Evolutionary conservation across 2,113 vertebrate genomes (phyloP), one percentile per base, ranked within the genome.

Genomic region (Piaya cayana): DNA sequence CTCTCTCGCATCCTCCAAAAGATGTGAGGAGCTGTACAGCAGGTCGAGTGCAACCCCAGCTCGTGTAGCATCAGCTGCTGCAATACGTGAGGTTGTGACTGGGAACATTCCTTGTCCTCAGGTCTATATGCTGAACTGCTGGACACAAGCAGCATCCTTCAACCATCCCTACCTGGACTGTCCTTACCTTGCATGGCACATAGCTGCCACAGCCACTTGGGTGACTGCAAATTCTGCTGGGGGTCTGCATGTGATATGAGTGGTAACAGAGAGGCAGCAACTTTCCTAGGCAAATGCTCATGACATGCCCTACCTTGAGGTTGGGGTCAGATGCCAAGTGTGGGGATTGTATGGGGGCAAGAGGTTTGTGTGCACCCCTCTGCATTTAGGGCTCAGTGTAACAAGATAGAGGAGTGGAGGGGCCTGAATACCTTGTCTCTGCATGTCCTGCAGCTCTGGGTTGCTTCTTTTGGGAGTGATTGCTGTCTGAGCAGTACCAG

Each of bases 391-490:
- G 32, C 62, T 95, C 2, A 3, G 39, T 1, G 4, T 7, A 78
- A 43, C 60, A 62, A 53, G 69, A 64, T n/a, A 12, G 52, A 29
- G 0, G 2, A 71, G 22, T 42, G 53, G 13, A 62, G 2, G 56
- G 32, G 67, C 45, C 43, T 1, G 11, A 7, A 30, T 2, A 2
- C 0, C 0, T 12, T 56, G 15, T 64, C 20, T 72, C 55, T 82
- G 34, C 43, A 32, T 72, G 9, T 80, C 39, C 34, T 32, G 34
- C 30, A 32, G 60, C 17, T 77, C 22, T 67, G 25, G 3, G 12
- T 59, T 55, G 42, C 77, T 26, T 55, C 27, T 43, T 53, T 72
- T 30, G 8, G 25, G 9, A 15, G 2, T 0, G 1, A 9, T 56
- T 76, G 36, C 23, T 88, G 23, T 52, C 55, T 0, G 0, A 70